Evolutionary conservation across 2,113 vertebrate genomes (phyloP).

Genomic region (Pheucticus melanocephalus): DNA sequence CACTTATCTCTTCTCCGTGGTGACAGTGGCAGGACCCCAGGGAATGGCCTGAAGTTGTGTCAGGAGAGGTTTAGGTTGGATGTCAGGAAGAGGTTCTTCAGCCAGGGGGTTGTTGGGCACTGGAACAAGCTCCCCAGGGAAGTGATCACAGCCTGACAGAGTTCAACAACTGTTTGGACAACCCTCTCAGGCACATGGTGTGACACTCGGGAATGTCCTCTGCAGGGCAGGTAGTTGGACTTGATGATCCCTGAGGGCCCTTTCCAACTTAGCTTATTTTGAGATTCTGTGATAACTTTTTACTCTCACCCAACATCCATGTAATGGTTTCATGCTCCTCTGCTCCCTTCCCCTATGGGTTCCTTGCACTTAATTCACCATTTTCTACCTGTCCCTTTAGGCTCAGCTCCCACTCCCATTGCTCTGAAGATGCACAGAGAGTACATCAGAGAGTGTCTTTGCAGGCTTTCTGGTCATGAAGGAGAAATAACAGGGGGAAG

Average conservation of each 20-base stretch:
- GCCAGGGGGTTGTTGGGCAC: background rate
- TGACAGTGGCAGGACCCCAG: background rate
- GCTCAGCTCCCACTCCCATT: background rate
- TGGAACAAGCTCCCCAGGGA: background rate
- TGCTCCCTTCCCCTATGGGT: rapidly evolving
- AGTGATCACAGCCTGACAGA: background rate
- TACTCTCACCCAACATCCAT: background rate
- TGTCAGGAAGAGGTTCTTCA: background rate
- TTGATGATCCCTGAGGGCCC: background rate
- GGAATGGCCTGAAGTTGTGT: background rate
- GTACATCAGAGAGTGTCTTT: background rate
- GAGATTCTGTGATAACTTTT: background rate
- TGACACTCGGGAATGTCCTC: background rate
- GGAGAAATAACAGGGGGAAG: background rate
- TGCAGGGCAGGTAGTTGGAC: background rate
- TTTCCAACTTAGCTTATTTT: background rate
- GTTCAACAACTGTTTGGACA: background rate
- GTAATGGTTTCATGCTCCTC: background rate
- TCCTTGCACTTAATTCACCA: background rate
- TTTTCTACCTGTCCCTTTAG: background rate
- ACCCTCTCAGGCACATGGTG: background rate
- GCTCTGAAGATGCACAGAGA: background rate
- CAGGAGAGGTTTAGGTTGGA: background rate
- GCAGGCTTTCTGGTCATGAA: background rate
- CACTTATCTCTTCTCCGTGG: background rate